Percentiles rank a stretch among this genome's conserved stretches.
These are phyloP conservation scores for Taurulus bubalis DNA, from an alignment of 2,113 vertebrate species.

Conservation along the genomic window DNA sequence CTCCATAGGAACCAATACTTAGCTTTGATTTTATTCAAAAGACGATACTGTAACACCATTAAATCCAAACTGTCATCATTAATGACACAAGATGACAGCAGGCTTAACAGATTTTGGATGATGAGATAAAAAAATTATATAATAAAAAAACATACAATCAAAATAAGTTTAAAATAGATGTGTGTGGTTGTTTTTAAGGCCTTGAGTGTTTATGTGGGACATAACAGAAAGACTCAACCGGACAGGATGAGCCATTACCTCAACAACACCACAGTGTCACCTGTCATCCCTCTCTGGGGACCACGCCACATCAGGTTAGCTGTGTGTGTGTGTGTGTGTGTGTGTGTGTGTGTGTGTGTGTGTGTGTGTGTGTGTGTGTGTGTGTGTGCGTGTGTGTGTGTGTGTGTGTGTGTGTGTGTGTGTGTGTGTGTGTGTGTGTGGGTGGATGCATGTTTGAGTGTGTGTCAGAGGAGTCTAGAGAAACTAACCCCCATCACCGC, in stretches of 20 bases:
- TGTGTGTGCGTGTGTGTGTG: slow-evolving; percentile 25
- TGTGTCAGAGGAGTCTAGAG: slow-evolving; percentile 35
- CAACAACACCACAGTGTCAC: slow-evolving; percentile 46
- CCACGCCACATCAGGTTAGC: slow-evolving; percentile 28
- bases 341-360: slow-evolving; percentile 32
- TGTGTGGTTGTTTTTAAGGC: slow-evolving; percentile 23
- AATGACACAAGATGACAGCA: slow-evolving; percentile 30
- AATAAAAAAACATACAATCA: not conserved
- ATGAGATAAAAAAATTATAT: not conserved
- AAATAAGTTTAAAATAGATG: slow-evolving; percentile 20
- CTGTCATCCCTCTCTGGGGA: slow-evolving; percentile 47
- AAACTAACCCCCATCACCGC: slow-evolving; percentile 36
- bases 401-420: slow-evolving; percentile 11
- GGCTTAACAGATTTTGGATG: slow-evolving; percentile 28
- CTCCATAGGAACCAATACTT: slow-evolving; percentile 7
- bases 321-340: slow-evolving; percentile 20
- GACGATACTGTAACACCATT: not conserved
- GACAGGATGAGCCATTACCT: slow-evolving; percentile 53
- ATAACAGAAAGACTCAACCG: slow-evolving; percentile 31
- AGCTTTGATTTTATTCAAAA: slow-evolving; percentile 40
- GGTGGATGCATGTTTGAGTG: slow-evolving; percentile 29
- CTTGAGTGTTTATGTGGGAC: not conserved
- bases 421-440: slow-evolving; percentile 18
- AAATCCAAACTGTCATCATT: slow-evolving; percentile 20
- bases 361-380: slow-evolving; percentile 2